These are phyloP conservation scores for Chrysopilus asiliformis DNA, from an alignment of 2,888 invertebrate genomes.

Conservation along the genomic window DNA sequence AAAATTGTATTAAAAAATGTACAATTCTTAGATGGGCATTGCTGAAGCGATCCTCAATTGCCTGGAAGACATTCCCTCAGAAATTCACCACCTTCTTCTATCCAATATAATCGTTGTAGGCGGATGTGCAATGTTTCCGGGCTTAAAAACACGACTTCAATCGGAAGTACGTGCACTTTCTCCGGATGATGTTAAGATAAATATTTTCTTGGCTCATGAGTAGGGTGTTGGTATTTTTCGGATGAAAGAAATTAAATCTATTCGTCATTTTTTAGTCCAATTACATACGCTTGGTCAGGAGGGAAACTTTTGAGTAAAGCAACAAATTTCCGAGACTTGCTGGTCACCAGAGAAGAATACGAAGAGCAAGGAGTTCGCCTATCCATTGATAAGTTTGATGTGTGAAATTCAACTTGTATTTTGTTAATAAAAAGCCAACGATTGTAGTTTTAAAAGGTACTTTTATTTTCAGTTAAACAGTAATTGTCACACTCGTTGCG, in stretches of 20 bases:
- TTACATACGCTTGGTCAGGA: constrained; percentile 81
- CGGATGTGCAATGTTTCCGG: constrained; percentile 64
- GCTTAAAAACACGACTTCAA: constrained; percentile 65
- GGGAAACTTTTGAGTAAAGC: constrained; percentile 63
- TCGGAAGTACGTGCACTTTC: constrained; percentile 67
- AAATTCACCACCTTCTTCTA: constrained; percentile 61
- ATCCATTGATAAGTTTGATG: constrained; percentile 11
- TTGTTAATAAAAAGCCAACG: background rate
- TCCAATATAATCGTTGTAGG: constrained; percentile 79
- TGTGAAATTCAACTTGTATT: constrained; percentile 3
- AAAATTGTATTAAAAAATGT: constrained; percentile 4
- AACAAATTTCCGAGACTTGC: constrained; percentile 53
- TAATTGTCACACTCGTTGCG: too few species aligned
- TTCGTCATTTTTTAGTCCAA: constrained; percentile 43
- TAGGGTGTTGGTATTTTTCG: constrained; percentile 33
- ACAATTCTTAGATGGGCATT: constrained; percentile 63
- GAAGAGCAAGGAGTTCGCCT: constrained; percentile 65
- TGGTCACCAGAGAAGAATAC: constrained; percentile 74
- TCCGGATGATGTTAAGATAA: constrained; percentile 63
- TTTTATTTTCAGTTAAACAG: too few species aligned
- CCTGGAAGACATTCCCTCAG: constrained; percentile 59
- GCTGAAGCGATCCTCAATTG: constrained; percentile 74
- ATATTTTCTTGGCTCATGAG: constrained; percentile 55
- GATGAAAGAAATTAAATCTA: constrained; percentile 19
- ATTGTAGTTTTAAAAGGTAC: too few species aligned